Evolutionary conservation across 2,113 vertebrate genomes (phyloP).

Genomic region (Triplophysa dalaica): DNA sequence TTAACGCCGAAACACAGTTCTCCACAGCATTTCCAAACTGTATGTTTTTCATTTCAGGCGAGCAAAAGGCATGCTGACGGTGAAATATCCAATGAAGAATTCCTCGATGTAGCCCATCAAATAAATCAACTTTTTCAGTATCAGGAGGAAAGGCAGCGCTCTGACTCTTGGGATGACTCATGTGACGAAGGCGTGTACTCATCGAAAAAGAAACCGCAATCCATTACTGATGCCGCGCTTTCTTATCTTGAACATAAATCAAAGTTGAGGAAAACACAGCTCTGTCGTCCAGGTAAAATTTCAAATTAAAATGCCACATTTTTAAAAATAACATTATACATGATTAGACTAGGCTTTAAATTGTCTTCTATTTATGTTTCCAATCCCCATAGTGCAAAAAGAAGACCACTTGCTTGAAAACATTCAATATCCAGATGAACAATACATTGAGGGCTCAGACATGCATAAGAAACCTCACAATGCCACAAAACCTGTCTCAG

Average conservation of each 20-base stretch:
- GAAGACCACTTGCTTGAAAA: constrained; percentile 77
- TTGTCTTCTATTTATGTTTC: neutral
- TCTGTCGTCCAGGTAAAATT: constrained; percentile 79
- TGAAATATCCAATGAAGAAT: constrained; percentile 92
- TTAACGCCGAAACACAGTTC: no score
- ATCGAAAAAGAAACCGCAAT: constrained; percentile 75
- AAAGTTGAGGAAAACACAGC: constrained; percentile 90
- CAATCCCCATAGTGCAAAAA: constrained; percentile 69
- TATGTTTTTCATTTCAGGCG: constrained; percentile 71
- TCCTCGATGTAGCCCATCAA: constrained; percentile 91
- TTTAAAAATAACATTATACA: no score
- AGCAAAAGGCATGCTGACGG: constrained; percentile 86
- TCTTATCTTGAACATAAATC: constrained; percentile 95
- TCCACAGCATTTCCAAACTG: no score
- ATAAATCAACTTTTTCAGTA: constrained; percentile 95
- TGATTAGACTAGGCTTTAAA: neutral
- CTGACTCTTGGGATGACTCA: constrained; percentile 81
- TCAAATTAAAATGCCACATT: neutral
- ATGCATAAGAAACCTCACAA: constrained; percentile 78
- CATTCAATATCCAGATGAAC: constrained; percentile 75
- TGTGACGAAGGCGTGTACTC: constrained; percentile 75
- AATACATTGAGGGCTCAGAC: constrained; percentile 77
- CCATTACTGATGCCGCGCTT: constrained; percentile 81
- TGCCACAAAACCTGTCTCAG: constrained; percentile 64
- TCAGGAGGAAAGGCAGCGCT: constrained; percentile 90